Evolutionary conservation across 2,113 vertebrate genomes (phyloP).

Genomic region (Cyanoramphus novaezelandiae): DNA sequence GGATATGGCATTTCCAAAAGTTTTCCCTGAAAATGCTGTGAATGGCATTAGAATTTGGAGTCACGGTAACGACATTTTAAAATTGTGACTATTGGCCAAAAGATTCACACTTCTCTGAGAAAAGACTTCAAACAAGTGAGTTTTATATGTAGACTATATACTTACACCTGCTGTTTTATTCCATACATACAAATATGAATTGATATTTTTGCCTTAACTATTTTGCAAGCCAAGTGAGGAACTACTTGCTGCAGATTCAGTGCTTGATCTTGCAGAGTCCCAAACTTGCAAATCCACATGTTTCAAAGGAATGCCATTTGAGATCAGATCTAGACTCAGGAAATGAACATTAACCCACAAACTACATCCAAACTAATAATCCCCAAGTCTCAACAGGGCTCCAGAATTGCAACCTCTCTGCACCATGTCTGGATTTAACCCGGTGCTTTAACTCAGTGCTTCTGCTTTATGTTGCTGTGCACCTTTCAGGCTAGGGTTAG

Average conservation of each 20-base stretch:
- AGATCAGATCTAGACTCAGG: neutral
- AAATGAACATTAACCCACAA: neutral
- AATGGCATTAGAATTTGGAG: neutral
- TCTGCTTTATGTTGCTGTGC: neutral
- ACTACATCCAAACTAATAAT: slow-evolving; percentile 40
- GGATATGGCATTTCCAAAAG: neutral
- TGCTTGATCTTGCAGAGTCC: neutral
- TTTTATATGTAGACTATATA: neutral
- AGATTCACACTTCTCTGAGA: neutral
- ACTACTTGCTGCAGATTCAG: neutral
- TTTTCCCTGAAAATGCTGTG: neutral
- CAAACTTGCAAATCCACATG: neutral
- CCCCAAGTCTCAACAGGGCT: neutral
- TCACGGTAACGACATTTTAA: neutral
- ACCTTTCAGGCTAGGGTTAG: neutral
- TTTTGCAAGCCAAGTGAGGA: neutral
- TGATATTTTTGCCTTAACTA: neutral
- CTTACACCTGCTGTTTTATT: neutral
- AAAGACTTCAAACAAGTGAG: neutral
- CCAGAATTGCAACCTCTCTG: neutral
- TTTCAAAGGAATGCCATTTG: neutral
- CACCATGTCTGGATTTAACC: neutral
- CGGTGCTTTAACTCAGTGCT: neutral
- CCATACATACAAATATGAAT: neutral
- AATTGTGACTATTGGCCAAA: neutral